phyloP scores from a whole-genome alignment of 2,113 vertebrate species.

The Phaethornis superciliosus region DNA sequence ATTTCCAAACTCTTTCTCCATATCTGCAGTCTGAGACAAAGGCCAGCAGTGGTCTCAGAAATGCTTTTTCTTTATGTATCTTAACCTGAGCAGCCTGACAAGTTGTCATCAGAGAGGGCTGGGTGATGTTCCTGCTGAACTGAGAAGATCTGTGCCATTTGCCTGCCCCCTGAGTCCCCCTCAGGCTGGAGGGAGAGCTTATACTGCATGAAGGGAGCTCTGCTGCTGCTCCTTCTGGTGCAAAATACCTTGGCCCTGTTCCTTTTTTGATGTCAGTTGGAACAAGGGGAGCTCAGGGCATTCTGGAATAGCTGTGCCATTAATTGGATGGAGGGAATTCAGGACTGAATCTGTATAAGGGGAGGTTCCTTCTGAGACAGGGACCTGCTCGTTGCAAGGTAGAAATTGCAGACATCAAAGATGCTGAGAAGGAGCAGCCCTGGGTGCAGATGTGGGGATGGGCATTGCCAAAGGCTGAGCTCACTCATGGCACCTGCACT shows the following conservation, averaged over 20 bases:
- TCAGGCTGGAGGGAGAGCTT: neutral
- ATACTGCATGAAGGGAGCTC: neutral
- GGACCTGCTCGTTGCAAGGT: neutral
- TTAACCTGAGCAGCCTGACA: neutral
- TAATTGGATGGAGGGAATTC: neutral
- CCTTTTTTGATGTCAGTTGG: neutral
- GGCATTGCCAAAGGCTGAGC: neutral
- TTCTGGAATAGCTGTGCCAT: neutral
- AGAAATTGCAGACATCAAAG: neutral
- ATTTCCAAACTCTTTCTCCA: neutral
- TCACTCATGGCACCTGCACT: neutral
- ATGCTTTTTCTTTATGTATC: neutral
- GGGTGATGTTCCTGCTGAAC: neutral
- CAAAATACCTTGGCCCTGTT: neutral
- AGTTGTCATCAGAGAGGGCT: neutral
- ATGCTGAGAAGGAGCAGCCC: neutral
- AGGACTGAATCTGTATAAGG: neutral
- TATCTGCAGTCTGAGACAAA: neutral
- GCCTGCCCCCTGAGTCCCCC: neutral
- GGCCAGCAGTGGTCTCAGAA: neutral
- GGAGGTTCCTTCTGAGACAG: neutral
- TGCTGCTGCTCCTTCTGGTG: neutral
- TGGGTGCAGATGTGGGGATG: neutral
- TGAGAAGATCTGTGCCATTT: rapidly evolving
- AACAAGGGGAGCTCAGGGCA: neutral